Evolutionary conservation across 2,888 invertebrate genomes (phyloP).

Genomic region (Drosophila prolongata): DNA sequence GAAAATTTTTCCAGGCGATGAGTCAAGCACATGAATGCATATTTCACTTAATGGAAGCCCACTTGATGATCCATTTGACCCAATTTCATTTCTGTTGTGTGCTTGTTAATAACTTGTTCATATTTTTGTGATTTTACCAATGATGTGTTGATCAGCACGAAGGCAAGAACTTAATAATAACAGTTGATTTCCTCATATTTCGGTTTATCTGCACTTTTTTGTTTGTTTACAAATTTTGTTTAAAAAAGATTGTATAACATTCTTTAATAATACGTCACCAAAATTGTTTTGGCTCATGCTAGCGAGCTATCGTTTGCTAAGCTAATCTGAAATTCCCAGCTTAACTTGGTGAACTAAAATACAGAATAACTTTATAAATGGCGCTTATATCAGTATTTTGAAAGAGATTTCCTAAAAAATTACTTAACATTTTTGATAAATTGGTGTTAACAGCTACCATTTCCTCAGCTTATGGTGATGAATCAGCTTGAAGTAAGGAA

Average conservation of each 20-base stretch:
- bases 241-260: constrained; percentile 1
- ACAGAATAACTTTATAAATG: too few species aligned
- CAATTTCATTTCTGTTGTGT: constrained; percentile 39
- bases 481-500: constrained; percentile 47
- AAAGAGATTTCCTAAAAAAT: neutral
- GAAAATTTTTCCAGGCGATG: constrained; percentile 43
- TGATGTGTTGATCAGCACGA: neutral
- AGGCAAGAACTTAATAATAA: constrained; percentile 3
- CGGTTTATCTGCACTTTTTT: too few species aligned
- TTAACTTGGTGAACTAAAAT: too few species aligned
- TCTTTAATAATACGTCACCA: constrained; percentile 2
- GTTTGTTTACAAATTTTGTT: neutral
- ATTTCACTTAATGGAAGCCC: constrained; percentile 45
- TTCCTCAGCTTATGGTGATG: constrained; percentile 34
- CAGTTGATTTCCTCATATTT: neutral
- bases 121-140: constrained; percentile 16
- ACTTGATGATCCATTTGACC: constrained; percentile 60
- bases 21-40: constrained; percentile 28
- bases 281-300: neutral
- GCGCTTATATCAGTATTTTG: neutral
- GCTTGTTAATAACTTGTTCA: constrained; percentile 51
- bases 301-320: too few species aligned
- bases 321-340: too few species aligned
- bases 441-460: constrained; percentile 34
- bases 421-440: constrained; percentile 6